These are phyloP conservation scores for Leptopilina clavipes DNA, from an alignment of 1,140 invertebrate species.

Conservation along the genomic window DNA sequence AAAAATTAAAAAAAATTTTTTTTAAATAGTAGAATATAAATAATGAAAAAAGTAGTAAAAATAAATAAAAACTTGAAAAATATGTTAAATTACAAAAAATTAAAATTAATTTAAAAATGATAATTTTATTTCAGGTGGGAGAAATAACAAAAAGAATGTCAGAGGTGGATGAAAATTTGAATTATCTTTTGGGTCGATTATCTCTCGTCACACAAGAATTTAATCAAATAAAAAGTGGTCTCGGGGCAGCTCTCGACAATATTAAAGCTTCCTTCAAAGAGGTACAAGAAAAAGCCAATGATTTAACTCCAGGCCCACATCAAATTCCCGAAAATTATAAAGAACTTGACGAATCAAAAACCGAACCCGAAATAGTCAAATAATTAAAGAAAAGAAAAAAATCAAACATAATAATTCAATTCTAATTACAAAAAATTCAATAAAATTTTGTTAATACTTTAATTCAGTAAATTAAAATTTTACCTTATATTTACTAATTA, in stretches of 20 bases:
- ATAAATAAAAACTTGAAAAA: conserved; percentile 1
- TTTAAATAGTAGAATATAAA: background rate
- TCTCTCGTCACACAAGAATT: conserved; percentile 91
- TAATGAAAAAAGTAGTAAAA: conserved; percentile 8
- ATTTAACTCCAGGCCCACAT: conserved; percentile 66
- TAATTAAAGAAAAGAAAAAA: background rate
- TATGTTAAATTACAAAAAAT: too few species aligned
- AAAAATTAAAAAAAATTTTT: too few species aligned
- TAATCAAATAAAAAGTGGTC: conserved; percentile 85
- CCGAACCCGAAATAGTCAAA: conserved; percentile 37
- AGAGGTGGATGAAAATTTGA: conserved; percentile 89
- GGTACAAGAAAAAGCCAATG: conserved; percentile 78
- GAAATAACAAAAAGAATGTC: conserved; percentile 86
- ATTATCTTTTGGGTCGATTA: conserved; percentile 87
- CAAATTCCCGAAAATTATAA: conserved; percentile 68
- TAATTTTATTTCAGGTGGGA: conserved; percentile 76
- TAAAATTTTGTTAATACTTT: too few species aligned
- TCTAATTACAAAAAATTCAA: too few species aligned
- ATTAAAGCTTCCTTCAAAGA: conserved; percentile 81
- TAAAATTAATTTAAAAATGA: too few species aligned
- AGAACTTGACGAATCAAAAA: conserved; percentile 58
- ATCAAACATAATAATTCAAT: too few species aligned
- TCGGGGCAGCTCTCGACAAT: conserved; percentile 83
- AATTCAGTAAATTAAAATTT: too few species aligned
- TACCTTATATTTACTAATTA: too few species aligned